phyloP scores from a whole-genome alignment of 2,113 vertebrate species.

The Ceyx melanurus region DNA sequence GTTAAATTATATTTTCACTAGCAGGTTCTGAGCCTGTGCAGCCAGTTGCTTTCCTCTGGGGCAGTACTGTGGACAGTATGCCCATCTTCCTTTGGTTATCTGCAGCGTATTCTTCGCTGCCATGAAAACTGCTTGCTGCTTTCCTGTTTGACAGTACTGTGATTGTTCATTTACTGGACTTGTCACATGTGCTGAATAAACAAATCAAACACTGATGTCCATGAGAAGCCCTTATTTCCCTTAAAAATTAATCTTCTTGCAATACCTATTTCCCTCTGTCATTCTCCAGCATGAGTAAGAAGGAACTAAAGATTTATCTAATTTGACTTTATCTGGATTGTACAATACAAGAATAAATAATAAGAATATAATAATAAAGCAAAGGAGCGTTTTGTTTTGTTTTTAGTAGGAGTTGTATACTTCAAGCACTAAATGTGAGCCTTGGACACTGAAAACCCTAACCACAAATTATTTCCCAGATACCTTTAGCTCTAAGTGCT shows the following conservation, averaged over 20 bases:
- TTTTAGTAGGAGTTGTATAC: not conserved
- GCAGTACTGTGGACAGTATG: not conserved
- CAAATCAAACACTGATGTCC: not conserved
- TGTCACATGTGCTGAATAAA: not conserved
- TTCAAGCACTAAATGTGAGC: not conserved
- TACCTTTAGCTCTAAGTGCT: not conserved
- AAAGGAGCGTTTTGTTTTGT: no score
- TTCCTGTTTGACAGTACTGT: slow-evolving; percentile 8
- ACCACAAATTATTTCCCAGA: not conserved
- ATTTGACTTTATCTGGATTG: not conserved
- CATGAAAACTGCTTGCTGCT: not conserved
- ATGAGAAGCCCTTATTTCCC: not conserved
- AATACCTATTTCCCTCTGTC: not conserved
- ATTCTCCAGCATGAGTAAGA: not conserved
- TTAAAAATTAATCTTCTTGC: not conserved
- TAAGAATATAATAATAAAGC: not conserved
- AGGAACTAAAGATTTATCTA: not conserved
- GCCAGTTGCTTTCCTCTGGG: not conserved
- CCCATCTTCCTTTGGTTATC: slow-evolving; percentile 18
- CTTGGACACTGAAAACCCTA: not conserved
- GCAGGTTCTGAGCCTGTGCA: not conserved
- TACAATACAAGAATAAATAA: not conserved
- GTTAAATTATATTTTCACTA: not conserved
- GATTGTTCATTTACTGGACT: not conserved
- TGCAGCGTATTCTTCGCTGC: slow-evolving; percentile 19